Percentiles rank a stretch among this genome's conserved stretches.
phyloP scores from a whole-genome alignment of 2,113 vertebrate species.

The Motacilla tschutschensis region DNA sequence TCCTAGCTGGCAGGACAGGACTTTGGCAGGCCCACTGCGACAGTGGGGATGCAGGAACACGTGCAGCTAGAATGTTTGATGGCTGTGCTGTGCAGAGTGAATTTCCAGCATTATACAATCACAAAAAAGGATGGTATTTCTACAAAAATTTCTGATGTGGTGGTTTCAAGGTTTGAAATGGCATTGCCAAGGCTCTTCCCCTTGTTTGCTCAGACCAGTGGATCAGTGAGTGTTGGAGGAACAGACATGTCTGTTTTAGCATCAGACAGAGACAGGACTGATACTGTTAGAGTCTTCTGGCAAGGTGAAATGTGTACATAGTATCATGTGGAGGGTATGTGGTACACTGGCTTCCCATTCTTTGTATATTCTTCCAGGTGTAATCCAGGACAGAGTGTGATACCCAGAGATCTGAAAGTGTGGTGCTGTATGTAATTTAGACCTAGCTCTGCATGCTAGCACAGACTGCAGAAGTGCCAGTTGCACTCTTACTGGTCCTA shows the following conservation, averaged over 20 bases:
- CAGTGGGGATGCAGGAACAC: accelerated
- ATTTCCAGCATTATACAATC: neutral
- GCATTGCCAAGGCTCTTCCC: neutral
- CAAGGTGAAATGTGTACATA: neutral
- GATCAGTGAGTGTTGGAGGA: neutral
- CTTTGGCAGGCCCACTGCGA: neutral
- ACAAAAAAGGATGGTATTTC: neutral
- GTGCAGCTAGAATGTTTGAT: neutral
- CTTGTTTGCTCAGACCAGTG: neutral
- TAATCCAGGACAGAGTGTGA: neutral
- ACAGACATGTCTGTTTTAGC: neutral
- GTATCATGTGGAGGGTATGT: accelerated
- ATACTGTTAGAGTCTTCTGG: neutral
- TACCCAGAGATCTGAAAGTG: neutral
- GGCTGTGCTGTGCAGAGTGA: neutral
- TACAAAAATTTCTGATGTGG: neutral
- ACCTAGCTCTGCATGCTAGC: neutral
- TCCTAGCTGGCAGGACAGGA: neutral
- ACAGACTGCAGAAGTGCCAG: neutral
- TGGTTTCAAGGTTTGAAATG: neutral
- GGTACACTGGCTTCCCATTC: neutral
- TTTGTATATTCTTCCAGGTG: neutral
- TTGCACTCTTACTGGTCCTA: neutral
- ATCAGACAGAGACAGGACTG: neutral
- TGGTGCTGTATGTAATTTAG: neutral